phyloP scores from a whole-genome alignment of 2,113 vertebrate species.

The Machaerirhynchus nigripectus region DNA sequence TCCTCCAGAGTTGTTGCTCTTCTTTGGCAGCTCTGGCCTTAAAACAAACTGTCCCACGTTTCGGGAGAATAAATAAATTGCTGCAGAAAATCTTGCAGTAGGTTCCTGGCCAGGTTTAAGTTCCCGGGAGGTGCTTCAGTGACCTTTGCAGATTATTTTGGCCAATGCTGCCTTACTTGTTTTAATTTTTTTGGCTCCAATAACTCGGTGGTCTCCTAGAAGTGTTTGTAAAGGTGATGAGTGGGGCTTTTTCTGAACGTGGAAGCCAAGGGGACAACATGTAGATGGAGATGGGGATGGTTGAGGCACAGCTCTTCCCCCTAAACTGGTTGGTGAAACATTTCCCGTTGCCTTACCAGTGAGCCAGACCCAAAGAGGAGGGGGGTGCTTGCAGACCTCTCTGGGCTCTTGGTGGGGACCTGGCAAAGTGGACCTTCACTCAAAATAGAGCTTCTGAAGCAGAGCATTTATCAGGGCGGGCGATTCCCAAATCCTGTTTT shows the following conservation, averaged over 20 bases:
- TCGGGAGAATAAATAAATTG: background rate
- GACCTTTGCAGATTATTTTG: background rate
- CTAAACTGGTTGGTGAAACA: background rate
- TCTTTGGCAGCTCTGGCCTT: background rate
- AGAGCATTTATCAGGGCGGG: fast-evolving
- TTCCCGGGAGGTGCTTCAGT: background rate
- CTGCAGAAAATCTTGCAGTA: background rate
- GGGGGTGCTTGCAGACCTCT: background rate
- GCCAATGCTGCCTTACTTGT: background rate
- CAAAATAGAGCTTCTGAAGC: background rate
- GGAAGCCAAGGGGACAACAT: background rate
- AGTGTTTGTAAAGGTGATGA: background rate
- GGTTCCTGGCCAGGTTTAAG: fast-evolving
- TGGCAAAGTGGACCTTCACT: background rate
- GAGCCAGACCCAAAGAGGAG: background rate
- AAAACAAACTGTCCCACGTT: background rate
- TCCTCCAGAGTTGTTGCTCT: background rate
- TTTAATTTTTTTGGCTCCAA: background rate
- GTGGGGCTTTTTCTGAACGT: background rate
- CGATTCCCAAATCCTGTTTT: background rate
- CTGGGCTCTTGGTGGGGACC: background rate
- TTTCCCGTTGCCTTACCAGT: background rate
- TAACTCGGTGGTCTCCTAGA: background rate
- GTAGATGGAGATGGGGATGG: fast-evolving
- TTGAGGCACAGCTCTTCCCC: background rate